These are phyloP conservation scores for Parasteatoda lunata DNA, from an alignment of 2,888 invertebrate species.

Conservation along the genomic window DNA sequence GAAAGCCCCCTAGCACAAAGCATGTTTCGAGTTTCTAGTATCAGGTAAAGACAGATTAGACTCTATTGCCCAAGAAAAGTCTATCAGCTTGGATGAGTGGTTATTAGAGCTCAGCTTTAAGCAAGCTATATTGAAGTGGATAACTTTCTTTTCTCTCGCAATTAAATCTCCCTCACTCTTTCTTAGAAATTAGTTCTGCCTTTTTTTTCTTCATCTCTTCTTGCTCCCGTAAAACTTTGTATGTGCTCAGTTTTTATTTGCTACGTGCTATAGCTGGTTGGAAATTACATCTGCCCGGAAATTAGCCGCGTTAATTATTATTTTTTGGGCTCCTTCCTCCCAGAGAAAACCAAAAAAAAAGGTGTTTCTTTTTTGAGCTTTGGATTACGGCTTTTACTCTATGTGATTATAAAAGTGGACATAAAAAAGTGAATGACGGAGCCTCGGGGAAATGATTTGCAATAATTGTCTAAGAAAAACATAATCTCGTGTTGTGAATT, in stretches of 20 bases:
- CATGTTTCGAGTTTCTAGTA: constrained; percentile 20
- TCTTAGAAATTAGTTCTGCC: constrained; percentile 33
- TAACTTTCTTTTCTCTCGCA: constrained; percentile 26
- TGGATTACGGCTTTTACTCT: not conserved
- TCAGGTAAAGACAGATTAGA: constrained; percentile 61
- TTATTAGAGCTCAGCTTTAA: constrained; percentile 45
- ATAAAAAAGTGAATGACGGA: too few species aligned
- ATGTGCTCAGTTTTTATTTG: constrained; percentile 24
- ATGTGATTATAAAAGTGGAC: too few species aligned
- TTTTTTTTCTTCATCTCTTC: constrained; percentile 9
- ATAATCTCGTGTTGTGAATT: too few species aligned
- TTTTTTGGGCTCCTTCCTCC: constrained; percentile 6
- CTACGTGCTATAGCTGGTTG: constrained; percentile 27
- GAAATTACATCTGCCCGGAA: constrained; percentile 34
- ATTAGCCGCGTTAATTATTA: constrained; percentile 46
- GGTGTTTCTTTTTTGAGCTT: not conserved
- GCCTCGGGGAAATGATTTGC: too few species aligned
- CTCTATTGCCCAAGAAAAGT: constrained; percentile 40
- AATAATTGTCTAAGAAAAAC: too few species aligned
- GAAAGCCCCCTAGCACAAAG: constrained; percentile 20
- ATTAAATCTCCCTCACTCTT: constrained; percentile 40
- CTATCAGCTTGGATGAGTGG: constrained; percentile 37
- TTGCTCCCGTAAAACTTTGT: not conserved
- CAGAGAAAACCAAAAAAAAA: not conserved
- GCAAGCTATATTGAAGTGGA: constrained; percentile 19